Evolutionary conservation across 2,797 vertebrate species (phyloP).

Genomic region (Carcharodon carcharias): DNA sequence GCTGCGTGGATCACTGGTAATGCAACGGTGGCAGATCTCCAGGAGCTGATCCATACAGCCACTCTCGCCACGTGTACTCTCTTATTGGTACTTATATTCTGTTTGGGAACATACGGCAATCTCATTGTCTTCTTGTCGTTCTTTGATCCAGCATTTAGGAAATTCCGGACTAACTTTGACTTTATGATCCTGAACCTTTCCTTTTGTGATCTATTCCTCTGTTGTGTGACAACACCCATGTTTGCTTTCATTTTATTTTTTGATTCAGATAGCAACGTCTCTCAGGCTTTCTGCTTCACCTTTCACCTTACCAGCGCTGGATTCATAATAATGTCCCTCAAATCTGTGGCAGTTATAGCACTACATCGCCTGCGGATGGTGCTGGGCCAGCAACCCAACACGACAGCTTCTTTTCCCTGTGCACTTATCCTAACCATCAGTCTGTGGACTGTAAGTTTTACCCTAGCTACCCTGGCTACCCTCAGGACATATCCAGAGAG

Average conservation of each 20-base stretch:
- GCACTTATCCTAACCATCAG: constrained; percentile 76
- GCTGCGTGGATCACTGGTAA: constrained; percentile 43
- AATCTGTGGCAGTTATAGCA: constrained; percentile 89
- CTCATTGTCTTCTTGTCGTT: constrained; percentile 91
- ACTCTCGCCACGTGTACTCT: constrained; percentile 79
- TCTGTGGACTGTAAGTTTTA: constrained; percentile 91
- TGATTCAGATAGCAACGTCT: constrained; percentile 63
- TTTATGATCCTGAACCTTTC: constrained; percentile 96
- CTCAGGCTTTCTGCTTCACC: constrained; percentile 83
- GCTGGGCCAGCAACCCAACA: constrained; percentile 81
- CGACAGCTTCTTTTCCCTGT: constrained; percentile 75
- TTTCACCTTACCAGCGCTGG: constrained; percentile 88
- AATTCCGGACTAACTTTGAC: constrained; percentile 93
- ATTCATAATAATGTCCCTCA: constrained; percentile 94
- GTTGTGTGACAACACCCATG: constrained; percentile 85
- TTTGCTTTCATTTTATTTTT: constrained; percentile 83
- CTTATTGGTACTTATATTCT: constrained; percentile 80
- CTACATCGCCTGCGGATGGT: constrained; percentile 89
- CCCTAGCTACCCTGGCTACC: constrained; percentile 78
- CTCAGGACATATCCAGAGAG: constrained; percentile 64
- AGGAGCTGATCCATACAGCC: constrained; percentile 68
- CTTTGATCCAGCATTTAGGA: constrained; percentile 89
- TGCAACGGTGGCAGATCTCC: constrained; percentile 43
- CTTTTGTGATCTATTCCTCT: constrained; percentile 93
- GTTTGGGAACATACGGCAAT: constrained; percentile 90